These are phyloP conservation scores for Fukomys damarensis DNA, from an alignment of 2,113 vertebrate species.

Conservation along the genomic window DNA sequence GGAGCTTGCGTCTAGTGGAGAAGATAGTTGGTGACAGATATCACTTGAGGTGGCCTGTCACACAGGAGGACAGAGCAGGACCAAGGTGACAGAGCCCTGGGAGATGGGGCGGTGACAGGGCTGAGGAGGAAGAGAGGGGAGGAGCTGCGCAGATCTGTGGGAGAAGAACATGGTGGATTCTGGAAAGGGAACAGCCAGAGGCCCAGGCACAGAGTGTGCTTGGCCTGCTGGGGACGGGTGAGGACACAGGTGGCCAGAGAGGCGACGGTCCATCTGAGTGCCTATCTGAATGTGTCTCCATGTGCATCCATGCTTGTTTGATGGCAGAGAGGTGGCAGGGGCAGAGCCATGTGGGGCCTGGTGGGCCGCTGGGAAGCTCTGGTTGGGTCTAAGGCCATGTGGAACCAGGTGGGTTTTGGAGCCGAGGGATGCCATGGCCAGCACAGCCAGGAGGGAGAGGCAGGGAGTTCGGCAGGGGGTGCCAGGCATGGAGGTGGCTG, in stretches of 20 bases:
- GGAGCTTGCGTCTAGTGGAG: not conserved
- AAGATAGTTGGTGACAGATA: not conserved
- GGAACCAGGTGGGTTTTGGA: not conserved
- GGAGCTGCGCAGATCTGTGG: no score
- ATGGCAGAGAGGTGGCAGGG: not conserved
- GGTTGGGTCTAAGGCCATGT: not conserved
- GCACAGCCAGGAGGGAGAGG: no score
- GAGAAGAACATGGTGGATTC: not conserved
- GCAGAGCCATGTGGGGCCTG: not conserved
- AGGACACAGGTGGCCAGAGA: not conserved
- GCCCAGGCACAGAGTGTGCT: not conserved
- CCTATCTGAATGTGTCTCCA: not conserved
- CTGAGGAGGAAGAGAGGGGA: not conserved
- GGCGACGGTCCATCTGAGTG: no score
- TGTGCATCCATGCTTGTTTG: not conserved
- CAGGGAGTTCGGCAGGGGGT: not conserved
- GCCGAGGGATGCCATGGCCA: not conserved
- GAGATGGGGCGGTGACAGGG: not conserved
- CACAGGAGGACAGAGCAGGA: not conserved
- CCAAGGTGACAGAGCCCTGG: not conserved
- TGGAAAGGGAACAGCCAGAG: not conserved
- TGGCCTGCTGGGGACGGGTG: not conserved
- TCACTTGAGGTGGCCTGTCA: not conserved
- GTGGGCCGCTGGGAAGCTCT: not conserved
- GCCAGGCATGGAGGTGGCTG: not conserved